Conservation (phyloP, 2,113 vertebrate species). For the Ivindomyrus marchei region DNA sequence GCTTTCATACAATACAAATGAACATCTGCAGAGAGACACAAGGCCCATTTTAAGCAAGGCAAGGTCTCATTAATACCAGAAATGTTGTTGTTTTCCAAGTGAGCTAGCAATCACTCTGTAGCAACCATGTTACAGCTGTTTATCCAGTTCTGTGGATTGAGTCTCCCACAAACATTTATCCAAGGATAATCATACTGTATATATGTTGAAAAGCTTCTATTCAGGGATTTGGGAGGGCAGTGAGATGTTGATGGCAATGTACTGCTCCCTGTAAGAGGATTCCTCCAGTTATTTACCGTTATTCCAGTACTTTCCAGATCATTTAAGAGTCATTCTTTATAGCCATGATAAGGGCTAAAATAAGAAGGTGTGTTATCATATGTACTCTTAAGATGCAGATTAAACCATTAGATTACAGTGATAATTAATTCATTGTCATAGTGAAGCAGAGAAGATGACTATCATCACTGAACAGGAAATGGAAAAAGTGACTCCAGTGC, state of each 20-base stretch:
- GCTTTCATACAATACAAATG: neutral
- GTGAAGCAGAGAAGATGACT: constrained; percentile 20
- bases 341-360: constrained; percentile 36
- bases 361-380: constrained; percentile 15
- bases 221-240: neutral
- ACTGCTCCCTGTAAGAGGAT: neutral
- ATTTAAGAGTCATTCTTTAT: constrained; percentile 17
- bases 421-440: constrained; percentile 25
- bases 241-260: neutral
- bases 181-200: neutral
- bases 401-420: constrained; percentile 33
- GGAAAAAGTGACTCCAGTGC: constrained; percentile 7
- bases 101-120: neutral
- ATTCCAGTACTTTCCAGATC: neutral
- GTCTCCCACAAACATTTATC: constrained; percentile 12
- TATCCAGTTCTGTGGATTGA: neutral
- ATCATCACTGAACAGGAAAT: constrained; percentile 18
- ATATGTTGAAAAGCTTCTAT: neutral
- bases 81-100: neutral
- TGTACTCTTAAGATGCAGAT: constrained; percentile 21
- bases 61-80: neutral
- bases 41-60: neutral
- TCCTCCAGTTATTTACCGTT: neutral
- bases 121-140: neutral
- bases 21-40: neutral